Conservation (phyloP, 2,797 vertebrate species). For the Sphenodon punctatus region DNA sequence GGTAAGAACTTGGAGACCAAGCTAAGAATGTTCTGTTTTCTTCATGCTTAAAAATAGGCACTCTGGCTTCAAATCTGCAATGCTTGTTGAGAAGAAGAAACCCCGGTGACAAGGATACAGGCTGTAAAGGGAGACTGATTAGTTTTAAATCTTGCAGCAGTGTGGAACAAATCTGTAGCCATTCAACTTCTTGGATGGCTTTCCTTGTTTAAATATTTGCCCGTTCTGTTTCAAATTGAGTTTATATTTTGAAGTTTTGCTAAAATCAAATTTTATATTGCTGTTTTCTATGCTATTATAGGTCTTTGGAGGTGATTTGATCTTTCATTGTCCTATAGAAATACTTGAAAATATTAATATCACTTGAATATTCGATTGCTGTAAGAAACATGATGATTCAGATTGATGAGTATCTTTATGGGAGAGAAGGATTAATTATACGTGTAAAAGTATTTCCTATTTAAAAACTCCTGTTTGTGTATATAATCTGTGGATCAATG, state of each 20-base stretch:
- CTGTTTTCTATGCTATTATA: no score
- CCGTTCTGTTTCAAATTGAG: not conserved
- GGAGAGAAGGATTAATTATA: not conserved
- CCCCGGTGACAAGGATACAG: rapidly evolving
- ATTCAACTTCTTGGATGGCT: not conserved
- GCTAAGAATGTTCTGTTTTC: not conserved
- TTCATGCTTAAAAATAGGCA: not conserved
- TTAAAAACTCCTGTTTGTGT: no score
- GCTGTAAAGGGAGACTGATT: not conserved
- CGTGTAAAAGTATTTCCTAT: not conserved
- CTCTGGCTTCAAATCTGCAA: not conserved
- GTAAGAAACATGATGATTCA: not conserved
- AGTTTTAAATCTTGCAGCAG: not conserved
- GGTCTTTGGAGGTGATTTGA: no score
- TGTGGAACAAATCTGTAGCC: not conserved
- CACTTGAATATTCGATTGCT: not conserved
- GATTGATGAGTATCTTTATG: not conserved
- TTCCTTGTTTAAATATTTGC: not conserved
- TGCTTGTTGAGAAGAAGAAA: not conserved
- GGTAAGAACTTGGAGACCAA: constrained; percentile 72
- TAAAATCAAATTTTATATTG: no score
- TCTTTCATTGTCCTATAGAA: no score
- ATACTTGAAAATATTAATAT: not conserved
- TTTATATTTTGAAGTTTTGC: not conserved
- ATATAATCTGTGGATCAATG: not conserved